phyloP scores from a whole-genome alignment of 2,888 invertebrate genomes.

The Electrophaes corylata region DNA sequence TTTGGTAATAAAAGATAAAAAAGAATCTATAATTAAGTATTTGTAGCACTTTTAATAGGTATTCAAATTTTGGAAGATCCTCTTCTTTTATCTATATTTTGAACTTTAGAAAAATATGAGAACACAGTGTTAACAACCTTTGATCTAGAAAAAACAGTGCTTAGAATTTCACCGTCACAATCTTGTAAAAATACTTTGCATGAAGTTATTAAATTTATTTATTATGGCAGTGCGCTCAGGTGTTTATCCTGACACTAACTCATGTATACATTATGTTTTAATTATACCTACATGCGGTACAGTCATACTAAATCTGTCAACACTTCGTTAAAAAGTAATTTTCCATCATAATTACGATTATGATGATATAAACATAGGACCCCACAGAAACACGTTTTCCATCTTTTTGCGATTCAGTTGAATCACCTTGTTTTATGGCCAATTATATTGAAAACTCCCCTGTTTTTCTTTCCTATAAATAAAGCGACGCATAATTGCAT shows the following conservation, averaged over 20 bases:
- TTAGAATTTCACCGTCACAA: too few relatives aligned
- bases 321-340: slow-evolving; percentile 25
- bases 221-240: slow-evolving; percentile 6
- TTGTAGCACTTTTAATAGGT: too few relatives aligned
- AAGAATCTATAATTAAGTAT: too few relatives aligned
- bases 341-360: slow-evolving; percentile 22
- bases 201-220: not conserved
- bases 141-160: too few relatives aligned
- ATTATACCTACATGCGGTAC: slow-evolving; percentile 11
- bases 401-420: slow-evolving; percentile 26
- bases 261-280: slow-evolving; percentile 3
- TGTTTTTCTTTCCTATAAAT: slow-evolving; percentile 39
- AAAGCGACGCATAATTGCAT: slow-evolving; percentile 37
- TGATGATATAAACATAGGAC: slow-evolving; percentile 14
- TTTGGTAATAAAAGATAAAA: too few relatives aligned
- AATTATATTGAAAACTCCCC: slow-evolving; percentile 39
- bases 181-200: too few relatives aligned
- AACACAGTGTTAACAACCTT: too few relatives aligned
- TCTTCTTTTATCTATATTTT: too few relatives aligned
- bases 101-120: too few relatives aligned
- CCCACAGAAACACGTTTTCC: slow-evolving; percentile 9
- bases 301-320: slow-evolving; percentile 18
- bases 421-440: slow-evolving; percentile 38
- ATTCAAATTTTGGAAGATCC: too few relatives aligned
- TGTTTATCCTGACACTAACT: slow-evolving; percentile 3